Evolutionary conservation across 2,888 invertebrate genomes (phyloP).

Genomic region (Psylliodes chrysocephalus): DNA sequence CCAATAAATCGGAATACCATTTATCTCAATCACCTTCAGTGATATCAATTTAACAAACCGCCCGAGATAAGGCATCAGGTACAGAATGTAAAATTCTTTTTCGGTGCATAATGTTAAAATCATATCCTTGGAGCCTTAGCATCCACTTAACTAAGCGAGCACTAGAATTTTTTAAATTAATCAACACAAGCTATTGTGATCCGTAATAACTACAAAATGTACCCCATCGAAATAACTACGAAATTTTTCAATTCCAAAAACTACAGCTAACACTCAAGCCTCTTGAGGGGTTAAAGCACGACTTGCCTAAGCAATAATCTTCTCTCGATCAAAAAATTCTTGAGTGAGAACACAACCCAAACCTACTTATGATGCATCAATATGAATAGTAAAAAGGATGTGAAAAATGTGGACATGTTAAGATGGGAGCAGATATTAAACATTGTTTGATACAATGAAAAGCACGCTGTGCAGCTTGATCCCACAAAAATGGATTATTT

Average conservation of each 20-base stretch:
- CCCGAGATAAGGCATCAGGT: too few relatives aligned
- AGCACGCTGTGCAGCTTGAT: conserved; percentile 31
- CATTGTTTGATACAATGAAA: conserved; percentile 30
- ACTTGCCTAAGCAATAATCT: conserved; percentile 39
- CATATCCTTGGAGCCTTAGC: too few relatives aligned
- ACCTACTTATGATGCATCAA: conserved; percentile 41
- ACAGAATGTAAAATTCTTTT: too few relatives aligned
- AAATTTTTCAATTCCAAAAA: too few relatives aligned
- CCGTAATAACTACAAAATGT: conserved; percentile 30
- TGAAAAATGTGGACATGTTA: conserved; percentile 42
- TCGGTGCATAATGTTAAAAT: too few relatives aligned
- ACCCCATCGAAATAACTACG: too few relatives aligned
- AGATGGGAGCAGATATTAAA: too few relatives aligned
- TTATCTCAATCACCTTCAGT: too few relatives aligned
- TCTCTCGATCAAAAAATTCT: conserved; percentile 35
- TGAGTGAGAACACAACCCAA: conserved; percentile 26
- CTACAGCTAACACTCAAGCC: too few relatives aligned
- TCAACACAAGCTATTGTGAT: not conserved
- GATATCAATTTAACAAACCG: too few relatives aligned
- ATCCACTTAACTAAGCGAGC: too few relatives aligned
- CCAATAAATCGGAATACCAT: too few relatives aligned
- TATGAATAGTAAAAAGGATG: conserved; percentile 43
- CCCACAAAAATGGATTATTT: conserved; percentile 35
- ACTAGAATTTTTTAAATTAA: not conserved
- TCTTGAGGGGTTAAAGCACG: conserved; percentile 37